These are phyloP conservation scores for Pterocles orientalis DNA, from an alignment of 2,113 vertebrate species.

Conservation along the genomic window DNA sequence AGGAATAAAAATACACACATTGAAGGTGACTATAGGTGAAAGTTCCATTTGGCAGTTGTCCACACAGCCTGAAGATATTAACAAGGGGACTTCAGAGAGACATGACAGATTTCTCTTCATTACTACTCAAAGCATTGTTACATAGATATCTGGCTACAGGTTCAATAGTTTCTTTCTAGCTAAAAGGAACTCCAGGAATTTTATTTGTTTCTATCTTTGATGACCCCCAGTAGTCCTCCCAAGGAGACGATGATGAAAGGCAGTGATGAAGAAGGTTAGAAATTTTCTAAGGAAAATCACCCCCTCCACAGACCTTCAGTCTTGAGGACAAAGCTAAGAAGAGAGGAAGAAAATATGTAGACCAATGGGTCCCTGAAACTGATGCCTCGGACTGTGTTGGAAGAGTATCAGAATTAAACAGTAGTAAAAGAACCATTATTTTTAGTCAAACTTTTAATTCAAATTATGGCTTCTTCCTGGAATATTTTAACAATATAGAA, in stretches of 20 bases:
- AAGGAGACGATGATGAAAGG: conserved; percentile 52
- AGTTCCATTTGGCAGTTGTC: conserved; percentile 55
- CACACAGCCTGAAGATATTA: conserved; percentile 68
- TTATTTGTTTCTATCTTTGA: conserved; percentile 61
- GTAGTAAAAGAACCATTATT: neutral
- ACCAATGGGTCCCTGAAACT: neutral
- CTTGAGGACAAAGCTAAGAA: conserved; percentile 29
- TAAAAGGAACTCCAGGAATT: conserved; percentile 64
- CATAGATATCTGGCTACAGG: conserved; percentile 36
- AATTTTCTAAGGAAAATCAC: conserved; percentile 29
- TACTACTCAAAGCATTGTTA: conserved; percentile 30
- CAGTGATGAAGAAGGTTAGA: conserved; percentile 33
- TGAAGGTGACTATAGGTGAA: conserved; percentile 55
- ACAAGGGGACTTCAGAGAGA: neutral
- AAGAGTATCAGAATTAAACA: neutral
- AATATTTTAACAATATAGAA: neutral
- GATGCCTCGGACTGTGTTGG: neutral
- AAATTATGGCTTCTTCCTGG: neutral
- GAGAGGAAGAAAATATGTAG: neutral
- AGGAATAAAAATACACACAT: neutral
- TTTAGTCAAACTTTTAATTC: neutral
- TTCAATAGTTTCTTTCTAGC: conserved; percentile 64
- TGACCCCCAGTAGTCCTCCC: conserved; percentile 43
- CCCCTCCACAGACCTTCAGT: neutral
- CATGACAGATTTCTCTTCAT: conserved; percentile 51